Evolutionary conservation across 1,140 invertebrate species (phyloP).

Genomic region (Euwallacea similis): DNA sequence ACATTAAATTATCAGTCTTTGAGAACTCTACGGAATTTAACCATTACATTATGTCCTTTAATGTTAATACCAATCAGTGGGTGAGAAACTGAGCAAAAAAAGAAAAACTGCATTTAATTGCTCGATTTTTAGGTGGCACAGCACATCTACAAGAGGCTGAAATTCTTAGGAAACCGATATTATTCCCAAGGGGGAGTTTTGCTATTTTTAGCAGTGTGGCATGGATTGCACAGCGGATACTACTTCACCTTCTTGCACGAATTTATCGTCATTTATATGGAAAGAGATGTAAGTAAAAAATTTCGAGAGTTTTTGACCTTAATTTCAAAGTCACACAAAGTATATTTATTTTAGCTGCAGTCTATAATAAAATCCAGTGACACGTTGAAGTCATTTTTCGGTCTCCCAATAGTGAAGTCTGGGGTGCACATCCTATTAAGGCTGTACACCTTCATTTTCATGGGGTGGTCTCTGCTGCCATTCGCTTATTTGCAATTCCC

Average conservation of each 20-base stretch:
- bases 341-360: slow-evolving; percentile 56
- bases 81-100: slow-evolving; percentile 43
- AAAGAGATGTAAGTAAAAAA: slow-evolving; percentile 79
- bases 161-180: slow-evolving; percentile 84
- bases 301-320: background rate
- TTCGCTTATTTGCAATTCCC: slow-evolving; percentile 75
- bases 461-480: slow-evolving; percentile 82
- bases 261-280: slow-evolving; percentile 83
- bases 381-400: slow-evolving; percentile 56
- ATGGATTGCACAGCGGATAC: slow-evolving; percentile 89
- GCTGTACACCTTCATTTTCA: slow-evolving; percentile 75
- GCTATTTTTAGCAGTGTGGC: slow-evolving; percentile 89
- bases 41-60: slow-evolving; percentile 86
- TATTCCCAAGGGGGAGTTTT: slow-evolving; percentile 81
- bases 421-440: slow-evolving; percentile 66
- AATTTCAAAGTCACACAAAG: slow-evolving; percentile 6
- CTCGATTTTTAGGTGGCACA: slow-evolving; percentile 60
- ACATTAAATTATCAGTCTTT: slow-evolving; percentile 76
- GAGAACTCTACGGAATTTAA: slow-evolving; percentile 80
- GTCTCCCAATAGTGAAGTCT: slow-evolving; percentile 49
- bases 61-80: slow-evolving; percentile 93
- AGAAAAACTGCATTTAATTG: background rate
- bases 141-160: slow-evolving; percentile 90
- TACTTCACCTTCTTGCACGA: slow-evolving; percentile 91
- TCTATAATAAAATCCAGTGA: slow-evolving; percentile 58